A percentile compares a stretch with the other conserved stretches of the same genome.
These are phyloP conservation scores for Epinephelus cyanopodus DNA, from an alignment of 2,113 vertebrate species.

Conservation along the genomic window DNA sequence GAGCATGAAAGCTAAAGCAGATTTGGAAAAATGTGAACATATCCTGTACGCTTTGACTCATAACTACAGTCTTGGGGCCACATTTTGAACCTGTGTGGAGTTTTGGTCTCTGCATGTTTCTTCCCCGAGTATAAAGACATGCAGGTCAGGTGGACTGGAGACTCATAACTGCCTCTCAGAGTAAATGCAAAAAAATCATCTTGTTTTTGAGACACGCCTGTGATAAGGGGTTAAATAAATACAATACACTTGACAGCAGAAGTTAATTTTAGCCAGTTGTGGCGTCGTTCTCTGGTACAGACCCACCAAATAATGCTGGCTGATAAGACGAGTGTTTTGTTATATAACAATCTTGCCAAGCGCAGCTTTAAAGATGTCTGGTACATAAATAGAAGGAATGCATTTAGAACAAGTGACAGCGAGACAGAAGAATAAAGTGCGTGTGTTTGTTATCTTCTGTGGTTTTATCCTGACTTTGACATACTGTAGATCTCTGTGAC, in stretches of 20 bases:
- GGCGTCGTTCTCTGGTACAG: constrained; percentile 14
- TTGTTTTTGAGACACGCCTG: not conserved
- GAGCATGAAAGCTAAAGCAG: not conserved
- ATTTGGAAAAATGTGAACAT: not conserved
- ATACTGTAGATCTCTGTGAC: constrained; percentile 16
- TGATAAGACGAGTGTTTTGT: constrained; percentile 36
- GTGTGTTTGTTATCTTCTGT: constrained; percentile 7
- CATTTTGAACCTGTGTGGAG: not conserved
- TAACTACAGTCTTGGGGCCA: not conserved
- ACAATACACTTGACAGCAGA: not conserved
- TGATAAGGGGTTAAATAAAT: constrained; percentile 18
- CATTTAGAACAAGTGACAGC: constrained; percentile 36
- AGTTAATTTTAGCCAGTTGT: constrained; percentile 37
- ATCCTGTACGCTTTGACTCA: not conserved
- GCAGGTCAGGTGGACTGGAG: not conserved
- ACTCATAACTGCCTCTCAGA: not conserved
- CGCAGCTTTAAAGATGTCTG: constrained; percentile 37
- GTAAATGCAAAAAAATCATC: not conserved
- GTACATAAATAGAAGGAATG: constrained; percentile 46
- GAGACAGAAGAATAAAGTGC: constrained; percentile 10
- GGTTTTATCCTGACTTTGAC: constrained; percentile 36
- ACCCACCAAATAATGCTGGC: constrained; percentile 35
- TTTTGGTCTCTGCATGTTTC: not conserved
- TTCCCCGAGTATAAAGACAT: not conserved
- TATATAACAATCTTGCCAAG: constrained; percentile 29